These are phyloP conservation scores for Rhodinocichla rosea DNA, from an alignment of 2,113 vertebrate genomes.

Conservation along the genomic window DNA sequence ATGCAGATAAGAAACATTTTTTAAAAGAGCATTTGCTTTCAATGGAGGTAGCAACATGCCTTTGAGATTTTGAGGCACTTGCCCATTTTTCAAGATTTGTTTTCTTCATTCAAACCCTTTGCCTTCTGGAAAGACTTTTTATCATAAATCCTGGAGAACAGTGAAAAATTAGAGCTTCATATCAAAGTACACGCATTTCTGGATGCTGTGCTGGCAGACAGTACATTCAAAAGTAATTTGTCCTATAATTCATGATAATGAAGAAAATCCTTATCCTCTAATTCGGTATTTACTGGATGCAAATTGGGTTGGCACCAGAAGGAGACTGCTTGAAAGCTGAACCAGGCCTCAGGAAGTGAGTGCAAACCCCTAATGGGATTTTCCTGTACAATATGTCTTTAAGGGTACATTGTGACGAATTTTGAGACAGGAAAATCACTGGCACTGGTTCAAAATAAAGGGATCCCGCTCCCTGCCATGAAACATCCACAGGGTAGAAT, in stretches of 20 bases:
- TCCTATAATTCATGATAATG: not conserved
- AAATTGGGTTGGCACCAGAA: not conserved
- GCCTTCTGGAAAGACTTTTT: not conserved
- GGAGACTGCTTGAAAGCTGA: not conserved
- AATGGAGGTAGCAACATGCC: not conserved
- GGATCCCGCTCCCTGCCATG: accelerated
- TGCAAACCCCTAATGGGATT: not conserved
- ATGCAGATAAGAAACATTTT: not conserved
- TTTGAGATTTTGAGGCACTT: not conserved
- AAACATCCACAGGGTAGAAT: not conserved
- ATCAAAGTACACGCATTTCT: not conserved
- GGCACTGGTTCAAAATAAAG: not conserved
- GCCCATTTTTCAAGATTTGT: not conserved
- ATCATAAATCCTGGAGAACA: not conserved
- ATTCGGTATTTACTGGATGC: not conserved
- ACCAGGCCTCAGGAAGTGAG: not conserved
- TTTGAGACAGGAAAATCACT: not conserved
- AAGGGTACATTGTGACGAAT: not conserved
- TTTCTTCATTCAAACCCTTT: not conserved
- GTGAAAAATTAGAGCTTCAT: not conserved
- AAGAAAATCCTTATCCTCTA: not conserved
- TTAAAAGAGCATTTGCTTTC: not conserved
- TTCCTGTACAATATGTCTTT: not conserved
- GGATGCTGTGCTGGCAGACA: not conserved
- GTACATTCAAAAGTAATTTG: not conserved